phyloP scores from a whole-genome alignment of 1,140 invertebrate genomes.

The Vanessa tameamea region DNA sequence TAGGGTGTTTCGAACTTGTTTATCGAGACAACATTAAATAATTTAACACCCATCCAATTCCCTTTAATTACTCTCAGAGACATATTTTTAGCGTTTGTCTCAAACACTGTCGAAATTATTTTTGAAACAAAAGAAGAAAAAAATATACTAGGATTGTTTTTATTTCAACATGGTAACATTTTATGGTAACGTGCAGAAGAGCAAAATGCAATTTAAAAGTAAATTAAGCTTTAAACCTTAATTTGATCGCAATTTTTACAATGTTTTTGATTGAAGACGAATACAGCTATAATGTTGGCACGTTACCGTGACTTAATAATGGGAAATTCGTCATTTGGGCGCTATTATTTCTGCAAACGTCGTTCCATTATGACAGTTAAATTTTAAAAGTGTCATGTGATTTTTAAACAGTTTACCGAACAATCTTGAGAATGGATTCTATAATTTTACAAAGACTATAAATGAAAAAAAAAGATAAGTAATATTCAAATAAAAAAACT shows the following conservation, averaged over 20 bases:
- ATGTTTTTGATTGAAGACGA: constrained; percentile 43
- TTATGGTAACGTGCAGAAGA: constrained; percentile 27
- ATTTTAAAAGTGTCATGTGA: constrained; percentile 55
- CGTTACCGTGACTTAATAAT: constrained; percentile 50
- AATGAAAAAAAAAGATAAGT: background rate
- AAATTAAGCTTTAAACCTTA: constrained; percentile 36
- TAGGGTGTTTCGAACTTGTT: constrained; percentile 31
- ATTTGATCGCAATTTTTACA: constrained; percentile 35
- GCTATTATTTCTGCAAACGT: constrained; percentile 53
- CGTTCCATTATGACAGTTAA: constrained; percentile 56
- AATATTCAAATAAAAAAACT: background rate
- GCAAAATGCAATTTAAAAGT: constrained; percentile 30
- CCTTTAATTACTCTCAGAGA: constrained; percentile 30
- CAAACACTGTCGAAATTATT: background rate
- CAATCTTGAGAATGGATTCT: background rate
- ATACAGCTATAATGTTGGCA: constrained; percentile 43
- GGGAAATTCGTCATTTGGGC: constrained; percentile 58
- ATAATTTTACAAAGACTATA: background rate
- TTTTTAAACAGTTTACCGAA: constrained; percentile 19
- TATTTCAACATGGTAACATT: background rate
- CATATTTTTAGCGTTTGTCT: constrained; percentile 15
- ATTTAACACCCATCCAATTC: constrained; percentile 28
- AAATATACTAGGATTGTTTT: background rate
- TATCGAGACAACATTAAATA: constrained; percentile 27
- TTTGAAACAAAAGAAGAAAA: background rate